Evolutionary conservation across 2,113 vertebrate genomes (phyloP), one percentile per base, ranked within the genome.

Genomic region (Ptychochromis oligacanthus): DNA sequence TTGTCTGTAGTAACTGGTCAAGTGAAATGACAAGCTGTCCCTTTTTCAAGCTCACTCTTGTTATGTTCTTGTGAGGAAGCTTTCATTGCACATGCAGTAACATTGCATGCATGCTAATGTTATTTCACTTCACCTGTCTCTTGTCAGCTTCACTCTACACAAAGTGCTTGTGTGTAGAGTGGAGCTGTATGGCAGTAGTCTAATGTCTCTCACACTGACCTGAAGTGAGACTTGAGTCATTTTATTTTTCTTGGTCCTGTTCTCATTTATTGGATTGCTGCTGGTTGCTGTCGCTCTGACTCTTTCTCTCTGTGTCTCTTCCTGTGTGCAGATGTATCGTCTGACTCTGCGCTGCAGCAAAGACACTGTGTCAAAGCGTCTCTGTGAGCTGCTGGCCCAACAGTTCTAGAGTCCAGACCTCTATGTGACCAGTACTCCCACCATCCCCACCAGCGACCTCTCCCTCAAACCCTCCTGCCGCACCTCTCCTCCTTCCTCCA

Each of bases 311-410:
- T 59, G 2, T 72, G 9, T 86, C 9, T 86, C 14, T 76, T 40
- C 61, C 24, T 70, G 13, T 54, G 0, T 31, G 11, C 92, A 98
- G 97, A 98, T 98, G 97, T 98, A 97, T 89, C 96, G 97, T 55
- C 95, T 98, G 89, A 98, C 97, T 26, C 95, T 98, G 87, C 97
- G 97, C 87, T 97, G 96, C 96, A 98, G 97, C 95, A 98, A 97
- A 95, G 97, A 98, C 90, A 92, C 96, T 0, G 97, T 98, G 54
- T 97, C 97, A 57, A 94, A 89, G 89, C 97, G 97, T 88, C 94
- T 98, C 80, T 98, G 97, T 15, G 97, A 97, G 85, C 95, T 98
- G 88, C 93, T 98, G 90, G 96, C 97, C 8, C 92, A 97, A 89
- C 97, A 98, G 94, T 97, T 96, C 92, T 96, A 95, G 92, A 93